Evolutionary conservation across 2,113 vertebrate genomes (phyloP).

Genomic region (Chinchilla lanigera): DNA sequence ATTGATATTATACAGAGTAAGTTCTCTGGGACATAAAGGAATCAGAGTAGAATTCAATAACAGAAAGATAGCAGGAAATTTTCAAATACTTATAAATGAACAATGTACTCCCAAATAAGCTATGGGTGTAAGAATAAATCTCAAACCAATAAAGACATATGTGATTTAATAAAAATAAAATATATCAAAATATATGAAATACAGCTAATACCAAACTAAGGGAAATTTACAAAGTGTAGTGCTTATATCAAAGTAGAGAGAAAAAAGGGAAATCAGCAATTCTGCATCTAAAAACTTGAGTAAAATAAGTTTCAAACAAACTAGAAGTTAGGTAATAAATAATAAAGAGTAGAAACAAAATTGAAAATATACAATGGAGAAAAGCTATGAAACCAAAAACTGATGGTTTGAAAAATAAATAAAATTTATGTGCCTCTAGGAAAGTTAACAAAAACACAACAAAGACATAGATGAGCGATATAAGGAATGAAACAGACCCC

Average conservation of each 20-base stretch:
- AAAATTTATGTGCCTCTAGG: background rate
- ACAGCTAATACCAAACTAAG: background rate
- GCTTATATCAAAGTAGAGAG: background rate
- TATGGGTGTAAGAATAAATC: background rate
- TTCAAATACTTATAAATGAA: background rate
- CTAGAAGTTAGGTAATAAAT: background rate
- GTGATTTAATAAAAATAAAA: background rate
- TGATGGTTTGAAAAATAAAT: background rate
- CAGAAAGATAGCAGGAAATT: background rate
- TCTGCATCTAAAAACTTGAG: background rate
- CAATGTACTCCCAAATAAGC: background rate
- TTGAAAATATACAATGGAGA: background rate
- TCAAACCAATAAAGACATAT: background rate
- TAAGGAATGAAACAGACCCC: background rate
- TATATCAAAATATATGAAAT: background rate
- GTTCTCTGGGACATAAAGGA: background rate
- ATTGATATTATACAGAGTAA: background rate
- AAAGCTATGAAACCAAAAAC: background rate
- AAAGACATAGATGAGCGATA: background rate
- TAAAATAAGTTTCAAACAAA: background rate
- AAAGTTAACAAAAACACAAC: background rate
- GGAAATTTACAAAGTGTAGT: background rate
- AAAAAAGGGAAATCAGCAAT: background rate
- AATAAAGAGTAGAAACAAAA: conserved; percentile 1
- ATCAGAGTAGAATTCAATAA: background rate